Conservation (phyloP, 1,140 invertebrate species). For the Hycleus phaleratus region DNA sequence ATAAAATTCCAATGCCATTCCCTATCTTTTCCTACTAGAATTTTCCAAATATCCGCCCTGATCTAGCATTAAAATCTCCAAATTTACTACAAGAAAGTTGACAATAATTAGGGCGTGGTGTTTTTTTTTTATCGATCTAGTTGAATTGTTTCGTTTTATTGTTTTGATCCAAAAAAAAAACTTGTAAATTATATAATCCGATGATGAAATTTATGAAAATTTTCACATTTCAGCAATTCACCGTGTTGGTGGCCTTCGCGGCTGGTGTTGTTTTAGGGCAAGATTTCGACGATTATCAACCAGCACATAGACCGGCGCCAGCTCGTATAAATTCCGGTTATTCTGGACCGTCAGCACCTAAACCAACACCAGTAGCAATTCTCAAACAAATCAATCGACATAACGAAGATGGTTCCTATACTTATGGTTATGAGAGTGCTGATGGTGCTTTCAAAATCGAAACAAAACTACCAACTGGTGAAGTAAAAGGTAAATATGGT, state of each 20-base stretch:
- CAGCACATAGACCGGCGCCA: constrained; percentile 47
- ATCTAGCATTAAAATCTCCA: no score
- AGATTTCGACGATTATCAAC: constrained; percentile 50
- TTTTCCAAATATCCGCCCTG: no score
- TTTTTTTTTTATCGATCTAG: no score
- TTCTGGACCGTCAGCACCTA: constrained; percentile 43
- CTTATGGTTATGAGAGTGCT: constrained; percentile 77
- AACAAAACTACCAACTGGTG: constrained; percentile 67
- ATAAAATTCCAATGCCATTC: constrained; percentile 19
- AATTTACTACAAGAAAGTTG: no score
- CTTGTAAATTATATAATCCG: neutral
- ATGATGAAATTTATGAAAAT: neutral
- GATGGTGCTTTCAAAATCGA: constrained; percentile 83
- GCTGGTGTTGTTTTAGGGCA: constrained; percentile 43
- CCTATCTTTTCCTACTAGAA: no score
- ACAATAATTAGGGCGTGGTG: no score
- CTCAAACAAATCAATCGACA: constrained; percentile 79
- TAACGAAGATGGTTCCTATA: constrained; percentile 80
- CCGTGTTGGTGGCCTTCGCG: constrained; percentile 35
- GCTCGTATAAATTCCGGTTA: constrained; percentile 38
- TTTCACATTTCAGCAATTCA: constrained; percentile 35
- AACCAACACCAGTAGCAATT: constrained; percentile 66
- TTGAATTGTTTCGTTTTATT: no score
- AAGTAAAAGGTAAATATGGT: constrained; percentile 79
- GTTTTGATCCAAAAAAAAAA: no score